Conservation (phyloP, 2,888 invertebrate species). For the Criorhina ranunculi region DNA sequence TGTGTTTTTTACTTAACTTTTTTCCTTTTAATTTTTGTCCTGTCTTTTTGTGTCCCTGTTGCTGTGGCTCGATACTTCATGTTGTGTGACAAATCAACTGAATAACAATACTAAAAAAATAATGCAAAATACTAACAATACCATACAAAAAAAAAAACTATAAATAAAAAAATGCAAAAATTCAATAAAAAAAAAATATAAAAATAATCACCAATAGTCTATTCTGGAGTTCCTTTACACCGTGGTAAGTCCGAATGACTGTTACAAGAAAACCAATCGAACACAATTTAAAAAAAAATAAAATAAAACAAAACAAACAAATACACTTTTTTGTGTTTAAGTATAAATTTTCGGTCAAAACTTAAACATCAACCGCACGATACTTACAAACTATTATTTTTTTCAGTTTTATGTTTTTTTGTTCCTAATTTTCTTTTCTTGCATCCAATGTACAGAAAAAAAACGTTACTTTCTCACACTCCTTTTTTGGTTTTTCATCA, state of each 20-base stretch:
- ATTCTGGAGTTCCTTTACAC: conserved; percentile 99
- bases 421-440: conserved; percentile 46
- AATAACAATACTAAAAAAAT: conserved; percentile 78
- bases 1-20: conserved; percentile 82
- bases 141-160: conserved; percentile 77
- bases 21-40: conserved; percentile 84
- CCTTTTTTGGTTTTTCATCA: conserved; percentile 62
- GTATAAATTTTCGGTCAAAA: conserved; percentile 47
- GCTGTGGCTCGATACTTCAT: conserved; percentile 85
- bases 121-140: conserved; percentile 75
- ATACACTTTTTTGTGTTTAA: conserved; percentile 77
- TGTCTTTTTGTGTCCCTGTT: conserved; percentile 85
- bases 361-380: conserved; percentile 59
- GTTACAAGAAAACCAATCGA: conserved; percentile 77
- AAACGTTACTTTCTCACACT: conserved; percentile 49
- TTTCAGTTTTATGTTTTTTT: conserved; percentile 36
- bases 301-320: conserved; percentile 75
- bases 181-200: conserved; percentile 78
- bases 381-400: conserved; percentile 39
- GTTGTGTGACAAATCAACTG: conserved; percentile 82
- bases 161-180: conserved; percentile 62
- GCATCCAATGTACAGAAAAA: conserved; percentile 72
- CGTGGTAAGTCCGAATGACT: conserved; percentile 96
- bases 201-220: conserved; percentile 88
- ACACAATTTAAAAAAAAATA: conserved; percentile 61